phyloP scores from a whole-genome alignment of 2,888 invertebrate genomes.

The Drosophila greeni region DNA sequence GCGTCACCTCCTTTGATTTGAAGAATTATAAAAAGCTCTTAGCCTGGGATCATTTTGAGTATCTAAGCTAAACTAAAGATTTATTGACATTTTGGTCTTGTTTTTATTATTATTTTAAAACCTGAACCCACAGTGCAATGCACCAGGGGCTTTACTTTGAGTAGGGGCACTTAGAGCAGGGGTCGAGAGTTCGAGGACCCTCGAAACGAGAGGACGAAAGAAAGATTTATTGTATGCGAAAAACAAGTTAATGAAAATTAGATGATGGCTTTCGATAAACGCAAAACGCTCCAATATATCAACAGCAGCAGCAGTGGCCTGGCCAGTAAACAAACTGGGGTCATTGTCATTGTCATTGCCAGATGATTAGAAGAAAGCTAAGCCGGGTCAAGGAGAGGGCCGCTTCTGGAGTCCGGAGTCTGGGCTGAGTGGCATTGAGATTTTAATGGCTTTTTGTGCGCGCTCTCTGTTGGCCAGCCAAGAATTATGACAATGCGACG shows the following conservation, averaged over 20 bases:
- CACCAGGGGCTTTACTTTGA: background rate
- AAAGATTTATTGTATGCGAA: conserved; percentile 61
- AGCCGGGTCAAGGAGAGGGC: conserved; percentile 20
- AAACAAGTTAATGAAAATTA: conserved; percentile 72
- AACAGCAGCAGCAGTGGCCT: conserved; percentile 30
- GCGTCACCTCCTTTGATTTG: background rate
- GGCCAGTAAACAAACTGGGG: conserved; percentile 39
- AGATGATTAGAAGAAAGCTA: conserved; percentile 60
- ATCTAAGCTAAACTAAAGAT: background rate
- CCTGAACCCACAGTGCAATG: background rate
- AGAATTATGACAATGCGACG: conserved; percentile 72
- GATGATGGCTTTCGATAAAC: conserved; percentile 71
- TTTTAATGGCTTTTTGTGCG: conserved; percentile 63
- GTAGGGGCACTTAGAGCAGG: background rate
- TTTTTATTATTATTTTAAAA: background rate
- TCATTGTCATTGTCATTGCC: conserved; percentile 48
- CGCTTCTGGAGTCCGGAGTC: conserved; percentile 1
- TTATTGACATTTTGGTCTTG: background rate
- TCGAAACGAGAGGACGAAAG: conserved; percentile 39
- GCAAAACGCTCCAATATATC: conserved; percentile 60
- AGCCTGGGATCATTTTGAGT: background rate
- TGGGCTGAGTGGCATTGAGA: conserved; percentile 45
- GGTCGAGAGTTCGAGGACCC: conserved; percentile 31
- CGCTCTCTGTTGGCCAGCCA: conserved; percentile 47
- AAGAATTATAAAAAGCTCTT: background rate